Base-by-base conservation (phyloP, 64 coral and sea anemone genomes). In the Montipora efflorescens region DNA sequence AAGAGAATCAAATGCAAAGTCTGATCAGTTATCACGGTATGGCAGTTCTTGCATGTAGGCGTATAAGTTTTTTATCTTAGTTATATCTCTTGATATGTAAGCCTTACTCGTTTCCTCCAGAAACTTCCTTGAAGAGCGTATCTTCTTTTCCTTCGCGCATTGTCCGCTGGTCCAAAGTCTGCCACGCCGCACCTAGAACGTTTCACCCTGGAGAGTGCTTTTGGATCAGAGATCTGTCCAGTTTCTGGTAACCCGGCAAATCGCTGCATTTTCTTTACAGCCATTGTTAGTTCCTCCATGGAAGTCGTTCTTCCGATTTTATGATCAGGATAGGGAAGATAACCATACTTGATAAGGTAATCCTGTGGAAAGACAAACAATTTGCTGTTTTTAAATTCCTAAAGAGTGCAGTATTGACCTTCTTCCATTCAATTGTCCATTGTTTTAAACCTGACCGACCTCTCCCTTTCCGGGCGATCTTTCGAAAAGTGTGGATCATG, bases 81-180 rank as follows among this genome's bases (percentile, higher is more conserved):
- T 71, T 21, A n/a, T 21, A 25, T 36, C 15, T 36, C 15, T 76
- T 12, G 77, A 3, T 5, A 36, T 4, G 1, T 78, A 59, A 71
- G 1, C 19, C 71, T 86, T 71, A 95, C 93, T 19, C 70, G 57
- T 92, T 95, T 95, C 67, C 71, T 88, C 94, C 94, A 95, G 9
- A 75, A 45, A 14, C 74, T 66, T 88, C 94, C 94, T 43, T 95
- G 90, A 5, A 92, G 49, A n/a, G 94, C 94, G 36, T 92, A 95
- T 88, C 90, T 59, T 25, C 90, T 58, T 52, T 95, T 95, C 53
- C 94, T 79, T 28, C 90, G 83, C 12, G 94, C 76, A 5, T 25
- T 88, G 50, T 95, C 94, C 20, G 82, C 71, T 48, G 94, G 89
- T 44, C 94, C 94, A 10, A 92, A 91, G 83, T 95, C 94, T 48